Base-by-base conservation (phyloP, 2,888 invertebrate species). In the Calliphora vomitoria region DNA sequence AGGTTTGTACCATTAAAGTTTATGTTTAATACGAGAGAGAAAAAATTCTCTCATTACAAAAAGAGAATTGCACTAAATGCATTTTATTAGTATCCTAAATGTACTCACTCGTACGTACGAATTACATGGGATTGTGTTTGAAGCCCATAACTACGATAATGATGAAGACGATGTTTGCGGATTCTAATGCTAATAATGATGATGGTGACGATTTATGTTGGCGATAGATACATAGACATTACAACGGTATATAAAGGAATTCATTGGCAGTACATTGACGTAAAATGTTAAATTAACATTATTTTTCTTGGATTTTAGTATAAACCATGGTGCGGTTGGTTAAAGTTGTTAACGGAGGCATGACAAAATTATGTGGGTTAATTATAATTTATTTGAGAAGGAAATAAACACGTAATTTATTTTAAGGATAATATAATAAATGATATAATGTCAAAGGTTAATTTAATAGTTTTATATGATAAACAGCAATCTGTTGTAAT, bases 221-320 rank as follows among this genome's bases (percentile, higher is more conserved):
- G 55, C 2, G 5, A 35, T n/a, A 53, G 3, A 53, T 53, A 53
- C 18, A 55, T 60, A 15, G 20, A 31, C 15, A 31, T 60, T 60
- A 31, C 25, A 25, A 15, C 13, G 6, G 4, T 15, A 31, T 3
- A 31, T 5, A 62, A 35, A 8, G 31, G 35, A 3, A 62, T 38
- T 8, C 35, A 15, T 62, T 35, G 35, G 35, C n/a, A 62, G 35
- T 35, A 35, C 31, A 31, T 31, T 62, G 31, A 62, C 62, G 62
- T 38, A 62, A 35, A 62, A 62, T 62, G 62, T 62, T 35, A 62
- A 62, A 35, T 35, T 62, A n/a, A 62, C 62, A 62, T 62, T 62
- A n/a, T 4, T 31, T n/a, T 62, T 31, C 31, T n/a, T 62, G 35
- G 62, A 4, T 62, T n/a, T 79, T 58, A 79, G 78, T 79, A 44